Base-by-base conservation (phyloP, 2,888 invertebrate species). In the Seladonia tumulorum region DNA sequence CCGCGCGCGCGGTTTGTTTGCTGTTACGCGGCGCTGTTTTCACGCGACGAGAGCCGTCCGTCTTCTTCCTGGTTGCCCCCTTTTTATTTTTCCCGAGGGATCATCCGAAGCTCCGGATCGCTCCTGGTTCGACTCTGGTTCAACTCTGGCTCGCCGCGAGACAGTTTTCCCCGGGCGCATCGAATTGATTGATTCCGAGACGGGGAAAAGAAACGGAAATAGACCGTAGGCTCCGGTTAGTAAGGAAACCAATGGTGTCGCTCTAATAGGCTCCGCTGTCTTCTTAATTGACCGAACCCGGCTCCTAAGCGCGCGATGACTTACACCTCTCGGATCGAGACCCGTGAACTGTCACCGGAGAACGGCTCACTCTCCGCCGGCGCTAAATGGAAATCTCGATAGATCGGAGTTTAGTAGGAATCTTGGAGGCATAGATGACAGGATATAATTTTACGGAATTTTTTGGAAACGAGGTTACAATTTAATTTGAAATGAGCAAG, bases 11-110 rank as follows among this genome's bases (percentile, higher is more conserved):
- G 60, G 80, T 72, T 86, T 63, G 60, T 63, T 80, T 75, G 71
- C 86, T 71, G 90, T 90, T 91, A 82, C 81, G 90, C 90, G 91
- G 90, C 86, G 78, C 88, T 89, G 88, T 89, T 83, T 85, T 85
- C 76, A 74, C 78, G 79, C 72, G 77, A 73, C n/a, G 49, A 42
- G n/a, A n/a, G 63, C 45, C 79, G 79, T 85, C 47, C 88, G 73
- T 83, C 79, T 80, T 85, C 79, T 79, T 79, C 76, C 84, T 63
- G 57, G 57, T 39, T 63, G 22, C 0, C 42, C 14, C 76, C 35
- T 68, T 45, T 16, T 25, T 22, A 35, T 39, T 25, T 57, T 45
- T 14, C 5, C 35, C 53, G 16, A 39, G 29, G n/a, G 29, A 45
- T 10, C 25, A 10, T 4, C 12, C 22, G 45, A 16, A 18, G n/a